Conservation (phyloP, 2,888 invertebrate genomes). For the Anodontia alba region DNA sequence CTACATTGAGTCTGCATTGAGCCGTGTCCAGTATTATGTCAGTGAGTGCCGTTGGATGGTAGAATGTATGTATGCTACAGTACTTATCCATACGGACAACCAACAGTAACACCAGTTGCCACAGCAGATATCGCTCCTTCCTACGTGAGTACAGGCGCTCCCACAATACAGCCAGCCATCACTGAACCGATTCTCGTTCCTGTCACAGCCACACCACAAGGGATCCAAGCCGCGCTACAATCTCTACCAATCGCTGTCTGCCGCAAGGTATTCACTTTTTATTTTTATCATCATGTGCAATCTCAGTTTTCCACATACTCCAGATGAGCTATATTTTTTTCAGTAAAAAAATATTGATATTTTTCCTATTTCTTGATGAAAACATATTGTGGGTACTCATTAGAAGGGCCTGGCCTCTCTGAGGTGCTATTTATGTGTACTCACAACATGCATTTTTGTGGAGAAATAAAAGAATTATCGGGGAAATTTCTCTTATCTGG, state of each 20-base stretch:
- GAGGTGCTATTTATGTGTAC: no score
- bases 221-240: conserved; percentile 40
- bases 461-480: no score
- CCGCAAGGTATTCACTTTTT: conserved; percentile 50
- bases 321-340: no score
- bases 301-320: not conserved
- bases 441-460: no score
- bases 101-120: conserved; percentile 10
- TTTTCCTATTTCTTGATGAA: no score
- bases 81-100: conserved; percentile 22
- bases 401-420: no score
- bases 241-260: conserved; percentile 53
- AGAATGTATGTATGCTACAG: conserved; percentile 30
- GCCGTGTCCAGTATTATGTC: conserved; percentile 10
- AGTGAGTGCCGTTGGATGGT: conserved; percentile 6
- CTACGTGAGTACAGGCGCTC: conserved; percentile 2
- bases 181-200: conserved; percentile 55
- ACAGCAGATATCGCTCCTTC: conserved; percentile 14
- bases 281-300: not conserved
- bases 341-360: no score
- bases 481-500: no score
- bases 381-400: no score
- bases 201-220: conserved; percentile 50
- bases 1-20: conserved; percentile 16
- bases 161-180: conserved; percentile 29